Base-by-base conservation (phyloP, 2,888 invertebrate genomes). In the Anodontia alba region DNA sequence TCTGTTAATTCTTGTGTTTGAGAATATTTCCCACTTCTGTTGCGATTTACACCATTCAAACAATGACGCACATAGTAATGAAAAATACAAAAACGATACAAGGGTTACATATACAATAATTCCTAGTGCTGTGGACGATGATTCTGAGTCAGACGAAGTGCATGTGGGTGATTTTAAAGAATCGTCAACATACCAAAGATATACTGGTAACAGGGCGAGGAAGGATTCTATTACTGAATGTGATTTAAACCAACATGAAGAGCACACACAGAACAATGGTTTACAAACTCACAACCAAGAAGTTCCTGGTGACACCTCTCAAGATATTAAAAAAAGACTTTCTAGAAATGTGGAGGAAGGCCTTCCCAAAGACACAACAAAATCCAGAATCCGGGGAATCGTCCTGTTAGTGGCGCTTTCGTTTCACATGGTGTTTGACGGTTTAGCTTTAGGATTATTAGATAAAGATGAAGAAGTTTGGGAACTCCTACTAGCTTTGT, bases 351-450 rank as follows among this genome's bases (percentile, higher is more conserved):
- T 20, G 2, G 33, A 7, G 12, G 33, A 33, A 62, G 17, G 23
- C 17, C 62, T 33, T 12, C 3, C 62, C 26, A 33, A 33, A 62
- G 23, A 33, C 33, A 1, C 31, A 20, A 3, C 31, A 1, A 62
- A 23, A 33, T 62, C 70, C 10, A 80, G 74, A 42, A 49, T 87
- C n/a, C 90, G 95, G 12, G 94, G 95, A 0, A 76, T 95, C 8
- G 88, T 96, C 23, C 93, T 96, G 8, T 91, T 96, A 1, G 83
- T 94, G 15, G 95, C 96, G 8, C 91, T 96, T 0, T 96, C 95
- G 0, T 88, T 96, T 1, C 96, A 96, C 89, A 95, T 96, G 15
- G 89, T 95, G 8, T 96, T 96, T 88, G 96, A 96, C 89, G 96
- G 96, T 1, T 89, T 96, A 57, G 95, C 95, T 10, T 90, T 96